Percentiles rank a stretch among this genome's conserved stretches.
Evolutionary conservation across 2,888 invertebrate species (phyloP).

Genomic region (Nasonia oneida): DNA sequence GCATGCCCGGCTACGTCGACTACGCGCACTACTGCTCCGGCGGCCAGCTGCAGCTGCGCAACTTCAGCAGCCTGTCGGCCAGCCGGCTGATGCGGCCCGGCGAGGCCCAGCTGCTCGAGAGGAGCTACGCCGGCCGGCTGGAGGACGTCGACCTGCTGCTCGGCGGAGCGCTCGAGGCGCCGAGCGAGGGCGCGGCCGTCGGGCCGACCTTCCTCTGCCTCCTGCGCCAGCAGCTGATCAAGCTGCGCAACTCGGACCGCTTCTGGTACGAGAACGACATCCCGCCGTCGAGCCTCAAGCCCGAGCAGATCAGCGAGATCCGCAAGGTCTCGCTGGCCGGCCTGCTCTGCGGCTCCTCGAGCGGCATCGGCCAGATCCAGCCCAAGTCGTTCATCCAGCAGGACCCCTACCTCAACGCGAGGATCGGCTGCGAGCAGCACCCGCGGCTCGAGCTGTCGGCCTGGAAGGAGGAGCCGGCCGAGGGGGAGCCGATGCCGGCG

Average conservation of each 20-base stretch:
- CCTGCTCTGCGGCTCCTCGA: slow-evolving; percentile 84
- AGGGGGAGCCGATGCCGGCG: slow-evolving; percentile 8
- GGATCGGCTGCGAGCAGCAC: slow-evolving; percentile 87
- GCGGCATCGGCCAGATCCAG: slow-evolving; percentile 87
- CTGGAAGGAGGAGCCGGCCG: slow-evolving; percentile 83
- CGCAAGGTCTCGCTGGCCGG: slow-evolving; percentile 90
- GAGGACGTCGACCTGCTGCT: slow-evolving; percentile 92
- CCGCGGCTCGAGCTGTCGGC: slow-evolving; percentile 84
- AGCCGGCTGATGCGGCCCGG: slow-evolving; percentile 65
- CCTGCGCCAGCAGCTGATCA: slow-evolving; percentile 89
- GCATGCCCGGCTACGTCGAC: slow-evolving; percentile 87
- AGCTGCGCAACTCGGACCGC: slow-evolving; percentile 91
- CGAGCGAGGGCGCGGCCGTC: slow-evolving; percentile 89
- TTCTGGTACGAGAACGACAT: slow-evolving; percentile 98
- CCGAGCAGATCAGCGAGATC: slow-evolving; percentile 89
- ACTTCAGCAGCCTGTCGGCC: slow-evolving; percentile 69
- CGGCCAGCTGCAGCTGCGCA: slow-evolving; percentile 65
- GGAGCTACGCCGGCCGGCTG: slow-evolving; percentile 80
- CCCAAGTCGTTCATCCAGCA: slow-evolving; percentile 92
- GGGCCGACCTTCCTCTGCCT: slow-evolving; percentile 95
- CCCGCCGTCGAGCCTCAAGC: slow-evolving; percentile 90
- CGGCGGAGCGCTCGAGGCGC: slow-evolving; percentile 90
- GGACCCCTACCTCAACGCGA: slow-evolving; percentile 90
- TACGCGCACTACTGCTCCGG: slow-evolving; percentile 83
- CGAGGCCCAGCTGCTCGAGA: slow-evolving; percentile 67